Conservation (phyloP, 2,888 invertebrate genomes). For the Drosophila rubida region DNA sequence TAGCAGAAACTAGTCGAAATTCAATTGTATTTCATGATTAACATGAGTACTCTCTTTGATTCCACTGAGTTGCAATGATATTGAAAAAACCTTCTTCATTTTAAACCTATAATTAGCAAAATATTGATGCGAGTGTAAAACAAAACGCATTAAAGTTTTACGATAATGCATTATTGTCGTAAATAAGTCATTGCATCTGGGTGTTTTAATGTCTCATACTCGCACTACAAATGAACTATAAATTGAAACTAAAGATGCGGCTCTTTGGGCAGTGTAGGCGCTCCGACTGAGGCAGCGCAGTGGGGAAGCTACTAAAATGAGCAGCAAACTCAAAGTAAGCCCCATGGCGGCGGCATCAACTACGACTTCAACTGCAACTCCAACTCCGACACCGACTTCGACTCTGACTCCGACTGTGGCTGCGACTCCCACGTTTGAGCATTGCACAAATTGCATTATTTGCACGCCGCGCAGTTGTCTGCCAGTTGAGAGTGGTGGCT, state of each 20-base stretch:
- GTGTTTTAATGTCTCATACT: neutral
- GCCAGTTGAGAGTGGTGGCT: conserved; percentile 32
- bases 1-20: neutral
- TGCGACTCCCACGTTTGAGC: conserved; percentile 77
- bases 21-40: neutral
- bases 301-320: conserved; percentile 79
- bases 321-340: conserved; percentile 46
- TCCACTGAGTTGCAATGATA: too few species aligned
- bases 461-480: conserved; percentile 72
- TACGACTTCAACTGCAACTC: conserved; percentile 29
- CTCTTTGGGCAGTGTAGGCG: conserved; percentile 21
- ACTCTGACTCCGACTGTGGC: conserved; percentile 34
- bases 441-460: conserved; percentile 81
- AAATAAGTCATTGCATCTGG: too few species aligned
- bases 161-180: neutral
- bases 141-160: neutral
- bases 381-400: conserved; percentile 32
- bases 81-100: too few species aligned
- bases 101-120: too few species aligned
- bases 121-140: neutral
- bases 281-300: conserved; percentile 55
- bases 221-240: neutral
- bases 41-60: too few species aligned
- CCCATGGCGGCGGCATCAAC: conserved; percentile 40
- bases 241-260: neutral